Evolutionary conservation across 2,113 vertebrate genomes (phyloP), one percentile per base, ranked within the genome.

Genomic region (Leucoraja erinaceus): DNA sequence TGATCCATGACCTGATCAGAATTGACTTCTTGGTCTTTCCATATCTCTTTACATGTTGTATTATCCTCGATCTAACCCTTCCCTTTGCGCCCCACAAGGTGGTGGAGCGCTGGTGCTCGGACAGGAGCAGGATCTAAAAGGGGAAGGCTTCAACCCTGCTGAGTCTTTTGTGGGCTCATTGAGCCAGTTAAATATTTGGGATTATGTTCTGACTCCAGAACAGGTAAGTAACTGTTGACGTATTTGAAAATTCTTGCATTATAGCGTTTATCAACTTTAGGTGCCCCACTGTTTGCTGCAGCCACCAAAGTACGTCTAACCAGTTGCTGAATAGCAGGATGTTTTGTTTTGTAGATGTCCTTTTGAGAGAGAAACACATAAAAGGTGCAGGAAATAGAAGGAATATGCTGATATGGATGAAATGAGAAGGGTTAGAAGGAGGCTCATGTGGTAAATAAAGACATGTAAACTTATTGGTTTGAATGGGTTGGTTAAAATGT

Each of bases 151-250:
- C 95, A 99, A 98, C 94, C 98, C 98, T 63, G 98, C 98, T 0
- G 99, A 99, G 94, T 99, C 99, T 93, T 99, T 99, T 93, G 98
- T 99, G 72, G 99, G 99, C 22, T 99, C 98, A 93, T 95, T 99
- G 94, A 99, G 98, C 95, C 99, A 99, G 84, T 97, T 99, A 93
- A 98, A 99, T 95, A 98, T 99, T 94, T 99, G 99, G 99, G 97
- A 99, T 95, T 95, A 96, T n/a, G 97, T 98, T 93, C 97, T 99
- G 68, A 96, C 97, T 76, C 96, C 97, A 93, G 97, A 98, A 94
- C 98, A 99, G 97, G 99, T 98, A 95, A 94, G 94, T 95, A 47
- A 83, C 25, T 9, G 20, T 16, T 74, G 31, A 9, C 3, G 18
- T 25, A 70, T 47, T 63, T 31, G 59, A 88, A 83, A 86, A 61